A percentile compares a stretch with the other conserved stretches of the same genome.
Conservation (phyloP, 2,113 vertebrate genomes). For the Gambusia holbrooki region DNA sequence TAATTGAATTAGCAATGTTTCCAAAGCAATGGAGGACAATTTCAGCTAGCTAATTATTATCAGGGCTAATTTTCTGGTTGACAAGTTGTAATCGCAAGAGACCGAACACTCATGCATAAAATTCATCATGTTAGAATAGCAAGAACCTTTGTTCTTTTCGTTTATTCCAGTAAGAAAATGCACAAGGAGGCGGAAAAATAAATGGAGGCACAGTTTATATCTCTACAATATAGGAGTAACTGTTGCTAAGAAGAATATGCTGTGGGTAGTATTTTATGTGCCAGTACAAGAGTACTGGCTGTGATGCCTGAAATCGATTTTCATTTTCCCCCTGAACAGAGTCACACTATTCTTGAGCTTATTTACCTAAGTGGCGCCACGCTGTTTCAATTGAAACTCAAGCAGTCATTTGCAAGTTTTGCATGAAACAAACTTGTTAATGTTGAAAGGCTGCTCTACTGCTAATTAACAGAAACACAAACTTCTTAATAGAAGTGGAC, state of each 20-base stretch:
- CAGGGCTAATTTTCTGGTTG: constrained; percentile 74
- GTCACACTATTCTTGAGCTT: constrained; percentile 49
- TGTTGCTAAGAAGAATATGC: constrained; percentile 35
- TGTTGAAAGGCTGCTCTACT: constrained; percentile 16
- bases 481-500: neutral
- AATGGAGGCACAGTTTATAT: constrained; percentile 33
- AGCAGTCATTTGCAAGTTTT: constrained; percentile 29
- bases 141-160: constrained; percentile 32
- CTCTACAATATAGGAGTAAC: constrained; percentile 21
- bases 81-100: constrained; percentile 66
- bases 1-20: constrained; percentile 71
- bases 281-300: constrained; percentile 15
- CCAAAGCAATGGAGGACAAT: constrained; percentile 52
- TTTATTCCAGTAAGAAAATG: constrained; percentile 19
- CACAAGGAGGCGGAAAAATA: constrained; percentile 23
- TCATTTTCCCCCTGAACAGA: constrained; percentile 52
- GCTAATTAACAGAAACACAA: neutral
- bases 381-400: constrained; percentile 31
- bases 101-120: constrained; percentile 48
- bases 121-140: constrained; percentile 38
- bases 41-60: constrained; percentile 72
- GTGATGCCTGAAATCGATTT: constrained; percentile 38
- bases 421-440: too few species aligned
- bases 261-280: constrained; percentile 49
- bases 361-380: constrained; percentile 49